These are phyloP conservation scores for Siphamia tubifer DNA, from an alignment of 2,113 vertebrate species.

Conservation along the genomic window DNA sequence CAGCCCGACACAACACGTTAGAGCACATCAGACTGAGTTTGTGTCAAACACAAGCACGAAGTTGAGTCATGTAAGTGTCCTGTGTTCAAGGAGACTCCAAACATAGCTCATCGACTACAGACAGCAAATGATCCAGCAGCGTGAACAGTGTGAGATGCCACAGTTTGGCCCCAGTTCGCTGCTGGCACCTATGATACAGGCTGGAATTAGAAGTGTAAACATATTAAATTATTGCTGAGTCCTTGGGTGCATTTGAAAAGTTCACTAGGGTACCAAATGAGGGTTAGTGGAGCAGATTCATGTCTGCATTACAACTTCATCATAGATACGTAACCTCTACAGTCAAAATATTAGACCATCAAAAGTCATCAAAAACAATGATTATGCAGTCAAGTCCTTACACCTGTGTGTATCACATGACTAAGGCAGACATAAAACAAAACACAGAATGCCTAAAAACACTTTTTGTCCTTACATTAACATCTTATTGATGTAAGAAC, in stretches of 20 bases:
- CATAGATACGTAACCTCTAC: too few relatives aligned
- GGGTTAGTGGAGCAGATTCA: neutral
- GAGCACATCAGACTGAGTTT: neutral
- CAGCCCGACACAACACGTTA: neutral
- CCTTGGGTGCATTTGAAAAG: neutral
- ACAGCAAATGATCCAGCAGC: neutral
- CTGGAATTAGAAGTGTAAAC: neutral
- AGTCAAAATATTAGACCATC: too few relatives aligned
- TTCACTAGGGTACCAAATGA: neutral
- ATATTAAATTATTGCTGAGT: neutral
- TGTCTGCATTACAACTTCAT: neutral
- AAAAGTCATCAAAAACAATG: too few relatives aligned
- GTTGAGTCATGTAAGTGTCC: slow-evolving; percentile 16
- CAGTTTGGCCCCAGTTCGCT: neutral
- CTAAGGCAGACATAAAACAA: too few relatives aligned
- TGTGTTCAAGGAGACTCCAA: slow-evolving; percentile 25
- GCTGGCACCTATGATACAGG: neutral
- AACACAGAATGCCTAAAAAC: too few relatives aligned
- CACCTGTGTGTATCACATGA: too few relatives aligned
- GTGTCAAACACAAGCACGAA: neutral
- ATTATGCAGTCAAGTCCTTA: too few relatives aligned
- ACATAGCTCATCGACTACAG: slow-evolving; percentile 1
- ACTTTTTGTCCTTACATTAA: too few relatives aligned
- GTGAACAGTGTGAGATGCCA: neutral
- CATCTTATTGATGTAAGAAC: too few relatives aligned